phyloP scores from a whole-genome alignment of 2,888 invertebrate genomes.

The Megaustenia siamemsis region DNA sequence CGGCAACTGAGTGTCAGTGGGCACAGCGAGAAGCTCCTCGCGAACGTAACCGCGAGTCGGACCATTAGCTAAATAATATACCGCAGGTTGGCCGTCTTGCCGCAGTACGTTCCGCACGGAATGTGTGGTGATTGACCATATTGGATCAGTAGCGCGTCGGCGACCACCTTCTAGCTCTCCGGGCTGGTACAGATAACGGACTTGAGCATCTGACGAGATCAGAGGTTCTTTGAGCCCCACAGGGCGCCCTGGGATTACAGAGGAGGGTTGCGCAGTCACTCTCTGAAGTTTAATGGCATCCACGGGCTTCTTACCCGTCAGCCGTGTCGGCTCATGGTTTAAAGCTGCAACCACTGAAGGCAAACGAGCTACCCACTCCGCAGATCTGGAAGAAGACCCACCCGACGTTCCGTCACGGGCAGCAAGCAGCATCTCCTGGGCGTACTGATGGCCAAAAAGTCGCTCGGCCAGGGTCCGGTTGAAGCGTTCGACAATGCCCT shows the following conservation, averaged over 20 bases:
- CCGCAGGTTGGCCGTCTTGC: background rate
- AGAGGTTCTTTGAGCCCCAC: background rate
- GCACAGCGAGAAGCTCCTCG: background rate
- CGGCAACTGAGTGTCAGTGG: background rate
- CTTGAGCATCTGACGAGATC: background rate
- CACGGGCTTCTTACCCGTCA: background rate
- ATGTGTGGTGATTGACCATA: background rate
- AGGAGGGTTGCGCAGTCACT: too few relatives aligned
- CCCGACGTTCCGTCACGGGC: too few relatives aligned
- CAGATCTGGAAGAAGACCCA: too few relatives aligned
- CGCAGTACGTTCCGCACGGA: background rate
- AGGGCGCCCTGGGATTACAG: too few relatives aligned
- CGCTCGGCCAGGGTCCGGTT: too few relatives aligned
- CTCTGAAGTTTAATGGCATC: too few relatives aligned
- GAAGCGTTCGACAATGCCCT: too few relatives aligned
- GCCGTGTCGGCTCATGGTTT: background rate
- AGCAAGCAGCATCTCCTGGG: too few relatives aligned
- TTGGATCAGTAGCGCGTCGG: background rate
- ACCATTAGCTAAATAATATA: background rate
- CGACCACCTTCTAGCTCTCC: conserved; percentile 4
- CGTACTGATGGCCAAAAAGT: too few relatives aligned
- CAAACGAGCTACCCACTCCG: too few relatives aligned
- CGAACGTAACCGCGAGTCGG: background rate
- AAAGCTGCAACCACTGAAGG: too few relatives aligned
- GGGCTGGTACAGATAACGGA: conserved; percentile 2